phyloP scores from a whole-genome alignment of 2,888 invertebrate species.

The Tetrapedia diversipes region DNA sequence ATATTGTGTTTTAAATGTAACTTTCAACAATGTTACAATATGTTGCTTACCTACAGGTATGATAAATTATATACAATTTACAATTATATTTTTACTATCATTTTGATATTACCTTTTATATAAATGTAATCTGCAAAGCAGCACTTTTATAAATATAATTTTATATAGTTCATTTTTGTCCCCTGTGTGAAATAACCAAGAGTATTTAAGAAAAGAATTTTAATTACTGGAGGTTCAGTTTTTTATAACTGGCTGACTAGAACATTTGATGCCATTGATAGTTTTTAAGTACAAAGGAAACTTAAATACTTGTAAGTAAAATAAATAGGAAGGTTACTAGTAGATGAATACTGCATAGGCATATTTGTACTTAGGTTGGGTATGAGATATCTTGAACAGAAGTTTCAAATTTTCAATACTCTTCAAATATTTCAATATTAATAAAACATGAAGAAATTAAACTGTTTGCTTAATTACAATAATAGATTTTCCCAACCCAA shows the following conservation, averaged over 20 bases:
- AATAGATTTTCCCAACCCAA: slow-evolving; percentile 36
- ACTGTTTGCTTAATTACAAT: not conserved
- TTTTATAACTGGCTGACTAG: slow-evolving; percentile 7
- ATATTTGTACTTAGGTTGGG: slow-evolving; percentile 26
- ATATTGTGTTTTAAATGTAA: not conserved
- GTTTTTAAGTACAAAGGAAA: slow-evolving; percentile 10
- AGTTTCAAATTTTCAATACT: not conserved
- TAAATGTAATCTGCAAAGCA: slow-evolving; percentile 40
- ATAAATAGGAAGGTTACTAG: slow-evolving; percentile 8
- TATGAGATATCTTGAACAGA: not conserved
- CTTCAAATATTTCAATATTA: not conserved
- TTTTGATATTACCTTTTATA: slow-evolving; percentile 39
- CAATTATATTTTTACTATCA: slow-evolving; percentile 10
- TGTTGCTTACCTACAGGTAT: slow-evolving; percentile 17
- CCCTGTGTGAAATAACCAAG: not conserved
- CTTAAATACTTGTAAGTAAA: slow-evolving; percentile 7
- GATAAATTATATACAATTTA: slow-evolving; percentile 1
- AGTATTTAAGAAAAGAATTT: slow-evolving; percentile 1
- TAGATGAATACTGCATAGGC: slow-evolving; percentile 9
- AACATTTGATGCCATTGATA: slow-evolving; percentile 7
- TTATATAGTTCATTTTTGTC: not conserved
- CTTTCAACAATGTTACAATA: slow-evolving; percentile 13
- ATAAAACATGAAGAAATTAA: not conserved
- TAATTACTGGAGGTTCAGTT: slow-evolving; percentile 6
- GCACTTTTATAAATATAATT: slow-evolving; percentile 16